Evolutionary conservation across 1,140 invertebrate genomes (phyloP).

Genomic region (Tachypleus tridentatus): DNA sequence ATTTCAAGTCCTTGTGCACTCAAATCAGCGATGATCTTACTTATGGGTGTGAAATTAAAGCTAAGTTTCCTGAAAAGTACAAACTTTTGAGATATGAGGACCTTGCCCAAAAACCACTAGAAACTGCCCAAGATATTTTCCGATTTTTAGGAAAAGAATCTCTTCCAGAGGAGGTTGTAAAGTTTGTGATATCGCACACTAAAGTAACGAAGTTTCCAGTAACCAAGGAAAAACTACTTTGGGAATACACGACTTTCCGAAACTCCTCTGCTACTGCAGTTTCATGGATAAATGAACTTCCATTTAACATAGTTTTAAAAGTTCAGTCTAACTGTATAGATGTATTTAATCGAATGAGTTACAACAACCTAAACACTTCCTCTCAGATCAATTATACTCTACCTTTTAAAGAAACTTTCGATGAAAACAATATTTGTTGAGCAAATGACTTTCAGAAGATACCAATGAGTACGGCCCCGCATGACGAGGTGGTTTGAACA

Average conservation of each 20-base stretch:
- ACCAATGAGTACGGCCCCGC: no score
- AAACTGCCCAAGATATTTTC: slow-evolving; percentile 51
- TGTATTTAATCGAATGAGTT: no score
- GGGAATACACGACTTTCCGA: slow-evolving; percentile 13
- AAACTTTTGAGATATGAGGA: slow-evolving; percentile 56
- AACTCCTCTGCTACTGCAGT: slow-evolving; percentile 13
- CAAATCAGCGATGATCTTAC: slow-evolving; percentile 54
- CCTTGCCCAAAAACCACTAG: slow-evolving; percentile 60
- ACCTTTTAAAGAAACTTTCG: no score
- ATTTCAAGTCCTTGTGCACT: slow-evolving; percentile 57
- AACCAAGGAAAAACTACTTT: slow-evolving; percentile 2
- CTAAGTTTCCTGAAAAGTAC: slow-evolving; percentile 55
- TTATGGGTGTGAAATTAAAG: slow-evolving; percentile 50
- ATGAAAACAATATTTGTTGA: no score
- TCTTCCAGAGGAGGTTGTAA: slow-evolving; percentile 6
- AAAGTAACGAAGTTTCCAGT: slow-evolving; percentile 3
- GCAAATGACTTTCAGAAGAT: no score
- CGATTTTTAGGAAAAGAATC: slow-evolving; percentile 54
- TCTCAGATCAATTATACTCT: no score
- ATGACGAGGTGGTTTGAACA: no score
- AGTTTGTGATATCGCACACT: slow-evolving; percentile 18
- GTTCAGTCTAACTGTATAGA: no score
- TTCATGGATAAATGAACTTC: slow-evolving; percentile 7
- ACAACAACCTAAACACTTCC: no score
- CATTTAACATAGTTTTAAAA: no score